Percentiles rank a stretch among this genome's conserved stretches.
Conservation (phyloP, 2,888 invertebrate genomes). For the Craniophora ligustri region DNA sequence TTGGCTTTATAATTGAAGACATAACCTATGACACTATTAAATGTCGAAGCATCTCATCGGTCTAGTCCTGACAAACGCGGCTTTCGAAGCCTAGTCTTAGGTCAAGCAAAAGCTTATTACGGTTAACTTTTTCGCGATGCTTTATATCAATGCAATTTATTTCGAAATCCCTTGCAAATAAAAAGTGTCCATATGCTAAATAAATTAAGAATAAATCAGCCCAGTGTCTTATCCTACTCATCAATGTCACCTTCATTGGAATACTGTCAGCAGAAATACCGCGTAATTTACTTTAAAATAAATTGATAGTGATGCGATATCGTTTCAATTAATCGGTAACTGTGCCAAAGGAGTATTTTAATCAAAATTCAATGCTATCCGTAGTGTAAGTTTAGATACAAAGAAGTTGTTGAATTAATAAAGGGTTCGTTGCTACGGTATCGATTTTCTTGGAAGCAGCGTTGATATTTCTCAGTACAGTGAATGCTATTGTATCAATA, state of each 20-base stretch:
- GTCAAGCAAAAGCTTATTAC: no score
- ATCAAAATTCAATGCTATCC: constrained; percentile 8
- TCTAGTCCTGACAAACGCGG: no score
- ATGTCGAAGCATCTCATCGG: no score
- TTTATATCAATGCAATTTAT: no score
- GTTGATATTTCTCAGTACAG: background rate
- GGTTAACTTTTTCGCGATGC: no score
- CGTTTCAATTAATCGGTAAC: constrained; percentile 30
- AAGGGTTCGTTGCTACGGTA: constrained; percentile 14
- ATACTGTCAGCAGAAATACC: constrained; percentile 24
- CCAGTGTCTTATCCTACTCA: constrained; percentile 20
- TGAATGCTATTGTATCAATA: background rate
- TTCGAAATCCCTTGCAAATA: constrained; percentile 3
- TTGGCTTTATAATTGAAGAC: no score
- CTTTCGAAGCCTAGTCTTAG: no score
- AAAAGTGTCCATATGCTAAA: constrained; percentile 1
- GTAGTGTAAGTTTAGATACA: constrained; percentile 14
- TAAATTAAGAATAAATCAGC: constrained; percentile 27
- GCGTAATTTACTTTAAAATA: constrained; percentile 41
- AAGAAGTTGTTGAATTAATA: constrained; percentile 22
- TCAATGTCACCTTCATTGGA: constrained; percentile 43
- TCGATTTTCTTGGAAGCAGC: constrained; percentile 25
- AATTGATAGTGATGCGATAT: constrained; percentile 40
- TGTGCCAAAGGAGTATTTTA: constrained; percentile 28
- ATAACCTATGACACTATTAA: no score